Evolutionary conservation across 2,113 vertebrate genomes (phyloP).

Genomic region (Lates calcarifer): DNA sequence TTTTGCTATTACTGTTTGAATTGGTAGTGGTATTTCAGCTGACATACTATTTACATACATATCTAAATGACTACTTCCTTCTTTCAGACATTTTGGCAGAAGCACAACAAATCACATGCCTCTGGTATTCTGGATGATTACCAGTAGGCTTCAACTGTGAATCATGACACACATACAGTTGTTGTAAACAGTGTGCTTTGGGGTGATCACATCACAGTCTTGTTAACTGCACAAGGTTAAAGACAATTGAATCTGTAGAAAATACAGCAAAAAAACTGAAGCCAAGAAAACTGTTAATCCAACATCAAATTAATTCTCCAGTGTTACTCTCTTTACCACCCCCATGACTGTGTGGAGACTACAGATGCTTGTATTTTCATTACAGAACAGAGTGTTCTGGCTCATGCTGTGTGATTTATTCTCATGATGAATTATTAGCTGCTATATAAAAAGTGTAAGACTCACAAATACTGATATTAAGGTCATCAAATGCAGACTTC

Average conservation of each 20-base stretch:
- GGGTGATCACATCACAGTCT: constrained; percentile 28
- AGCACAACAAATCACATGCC: neutral
- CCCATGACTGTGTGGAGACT: neutral
- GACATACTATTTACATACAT: too few species aligned
- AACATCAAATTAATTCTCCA: constrained; percentile 8
- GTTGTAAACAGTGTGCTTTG: constrained; percentile 4
- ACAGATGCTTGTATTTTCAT: constrained; percentile 3
- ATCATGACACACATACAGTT: constrained; percentile 22
- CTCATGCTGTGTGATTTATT: constrained; percentile 3
- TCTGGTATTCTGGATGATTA: constrained; percentile 35
- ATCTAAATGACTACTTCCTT: too few species aligned
- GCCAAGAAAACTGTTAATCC: constrained; percentile 36
- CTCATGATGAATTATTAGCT: constrained; percentile 10
- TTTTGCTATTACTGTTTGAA: too few species aligned
- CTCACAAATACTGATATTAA: constrained; percentile 8
- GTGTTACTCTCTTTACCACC: neutral
- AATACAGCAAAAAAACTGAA: constrained; percentile 19
- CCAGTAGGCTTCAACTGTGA: constrained; percentile 20
- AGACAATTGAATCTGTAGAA: constrained; percentile 23
- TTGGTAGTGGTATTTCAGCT: neutral
- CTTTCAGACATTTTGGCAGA: constrained; percentile 9
- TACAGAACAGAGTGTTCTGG: constrained; percentile 1
- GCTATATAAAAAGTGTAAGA: constrained; percentile 1
- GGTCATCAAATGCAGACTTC: neutral
- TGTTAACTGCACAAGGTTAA: constrained; percentile 31